Evolutionary conservation across 2,888 invertebrate species (phyloP), one percentile per base, ranked within the genome.

Genomic region (Tanaodytes sp.): DNA sequence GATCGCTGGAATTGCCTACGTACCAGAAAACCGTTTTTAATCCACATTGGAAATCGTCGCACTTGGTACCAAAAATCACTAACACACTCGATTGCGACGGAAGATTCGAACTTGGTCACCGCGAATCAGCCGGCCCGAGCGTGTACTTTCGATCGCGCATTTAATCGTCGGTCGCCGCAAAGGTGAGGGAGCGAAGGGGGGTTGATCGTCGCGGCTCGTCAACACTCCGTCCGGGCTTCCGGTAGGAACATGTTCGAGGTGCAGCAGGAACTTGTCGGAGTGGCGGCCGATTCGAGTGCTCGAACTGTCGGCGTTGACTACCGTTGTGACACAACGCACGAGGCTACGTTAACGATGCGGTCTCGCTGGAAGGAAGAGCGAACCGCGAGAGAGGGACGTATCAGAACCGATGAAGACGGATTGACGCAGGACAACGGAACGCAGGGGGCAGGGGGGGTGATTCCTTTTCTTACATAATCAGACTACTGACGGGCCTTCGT

Each of bases 371-470:
- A 63, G 62, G 63, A 63, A 64, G 64, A 69, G 46, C 48, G 55
- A 49, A 18, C 11, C 52, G 51, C 31, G 23, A 64, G 69, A 66
- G 55, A 68, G 54, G 57, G 40, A 61, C 49, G 59, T 36, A 54
- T 30, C 31, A 48, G 33, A 54, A 48, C 46, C 42, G 61, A 65
- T 48, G 54, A 58, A 15, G 58, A 61, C 12, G 43, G 43, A 51
- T 43, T 59, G 49, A 59, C 49, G 20, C 23, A 23, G 64, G 55
- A 64, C 71, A 72, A 66, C 69, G 62, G 48, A 55, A 72, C 69
- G 71, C 57, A 68, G 71, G 73, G 73, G 73, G 72, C n/a, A n/a
- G n/a, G n/a, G n/a, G n/a, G n/a, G n/a, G n/a, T n/a, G 67, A 64
- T 61, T 71, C 59, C 65, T 63, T 59, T 68, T 30, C 68, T 71